Evolutionary conservation across 2,113 vertebrate genomes (phyloP).

Genomic region (Accipiter virgatus): DNA sequence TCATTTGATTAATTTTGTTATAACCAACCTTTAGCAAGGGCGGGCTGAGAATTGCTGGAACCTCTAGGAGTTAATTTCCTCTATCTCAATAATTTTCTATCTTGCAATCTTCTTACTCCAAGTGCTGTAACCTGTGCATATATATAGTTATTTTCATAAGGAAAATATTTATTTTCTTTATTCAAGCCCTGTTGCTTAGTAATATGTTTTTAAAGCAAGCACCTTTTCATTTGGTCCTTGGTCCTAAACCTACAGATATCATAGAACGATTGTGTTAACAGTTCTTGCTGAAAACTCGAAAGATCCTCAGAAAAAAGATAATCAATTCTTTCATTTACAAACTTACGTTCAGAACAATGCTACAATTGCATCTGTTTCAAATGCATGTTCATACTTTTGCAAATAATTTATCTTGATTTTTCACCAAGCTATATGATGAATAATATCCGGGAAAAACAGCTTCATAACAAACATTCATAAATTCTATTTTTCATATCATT

Average conservation of each 20-base stretch:
- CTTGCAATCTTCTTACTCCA: neutral
- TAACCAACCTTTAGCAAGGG: neutral
- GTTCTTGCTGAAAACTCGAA: neutral
- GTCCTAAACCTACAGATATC: neutral
- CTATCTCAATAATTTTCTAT: neutral
- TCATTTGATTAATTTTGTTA: neutral
- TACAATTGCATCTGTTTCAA: neutral
- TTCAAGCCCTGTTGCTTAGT: neutral
- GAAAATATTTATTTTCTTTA: neutral
- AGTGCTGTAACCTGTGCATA: neutral
- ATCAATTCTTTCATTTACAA: neutral
- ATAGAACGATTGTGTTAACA: neutral
- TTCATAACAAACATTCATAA: neutral
- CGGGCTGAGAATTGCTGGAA: neutral
- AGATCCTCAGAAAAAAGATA: neutral
- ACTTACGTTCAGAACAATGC: neutral
- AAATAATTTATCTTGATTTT: neutral
- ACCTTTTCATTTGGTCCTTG: neutral
- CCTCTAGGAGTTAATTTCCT: neutral
- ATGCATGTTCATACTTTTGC: neutral
- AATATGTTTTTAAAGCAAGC: neutral
- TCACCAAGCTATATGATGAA: neutral
- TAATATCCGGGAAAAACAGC: neutral
- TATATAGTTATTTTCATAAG: neutral
- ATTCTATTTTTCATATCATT: neutral